Base-by-base conservation (phyloP, 2,888 invertebrate species). In the Alviniconcha strummeri region DNA sequence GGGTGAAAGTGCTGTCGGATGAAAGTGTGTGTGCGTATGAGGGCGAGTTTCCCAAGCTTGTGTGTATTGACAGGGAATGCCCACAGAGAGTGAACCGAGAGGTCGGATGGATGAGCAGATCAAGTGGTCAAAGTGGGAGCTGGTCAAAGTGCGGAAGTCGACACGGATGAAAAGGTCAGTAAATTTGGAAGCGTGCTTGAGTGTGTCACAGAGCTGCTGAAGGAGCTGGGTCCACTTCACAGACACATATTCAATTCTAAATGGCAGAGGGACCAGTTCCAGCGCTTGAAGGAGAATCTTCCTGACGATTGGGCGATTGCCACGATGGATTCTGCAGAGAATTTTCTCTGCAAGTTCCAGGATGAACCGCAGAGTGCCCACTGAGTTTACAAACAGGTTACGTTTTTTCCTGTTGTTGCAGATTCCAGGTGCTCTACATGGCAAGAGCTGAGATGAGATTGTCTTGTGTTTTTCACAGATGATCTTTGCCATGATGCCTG, bases 361-460 rank as follows among this genome's bases (percentile, higher is more conserved):
- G 78, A 84, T n/a, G 67, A 84, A 56, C 77, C 79, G 2, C 84
- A 84, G 72, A 77, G 71, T 52, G 81, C 84, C 17, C 80, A 84
- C 55, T 84, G 57, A 75, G 81, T 67, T 6, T 79, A 84, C 57
- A 71, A 64, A 11, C 84, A 84, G 57, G 82, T 81, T 4, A 84
- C 84, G 6, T 15, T 84, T 36, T 79, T 80, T 71, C 84, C 81
- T 36, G 79, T n/a, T 15, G 83, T 83, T 4, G 5, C 64, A 1
- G 71, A 52, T 56, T 60, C 13, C 8, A 74, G 64, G 15, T 83
- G 80, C 36, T 36, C 36, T 36, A 36, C 36, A 36, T 83, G 83
- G 55, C 19, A 52, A 52, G 11, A 74, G 52, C 52, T 77, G 17
- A 69, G 67, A 60, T n/a, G 77, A 8, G 80, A 83, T 5, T 57